Base-by-base conservation (phyloP, 2,888 invertebrate species). In the Steromphala cineraria region DNA sequence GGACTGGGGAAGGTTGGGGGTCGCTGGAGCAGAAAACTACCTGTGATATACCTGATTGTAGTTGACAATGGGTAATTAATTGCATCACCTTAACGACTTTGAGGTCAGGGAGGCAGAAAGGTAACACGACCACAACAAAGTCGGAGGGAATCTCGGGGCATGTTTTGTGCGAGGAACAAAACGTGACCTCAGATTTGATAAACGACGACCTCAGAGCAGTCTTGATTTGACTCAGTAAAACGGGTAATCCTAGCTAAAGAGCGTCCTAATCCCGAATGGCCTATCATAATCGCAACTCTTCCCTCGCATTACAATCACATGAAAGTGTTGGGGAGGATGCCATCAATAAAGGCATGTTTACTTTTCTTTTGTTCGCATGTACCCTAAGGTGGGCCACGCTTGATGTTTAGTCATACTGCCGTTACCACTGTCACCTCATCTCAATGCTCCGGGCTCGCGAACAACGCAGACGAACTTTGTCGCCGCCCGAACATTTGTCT, bases 1-100 rank as follows among this genome's bases (percentile, higher is more conserved):
- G 19, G 10, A 36, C 36, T 15, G 36, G 40, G 36, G 40, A 71
- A 40, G 19, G 31, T 31, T 17, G 17, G 19, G 36, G 36, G 40
- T 36, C 71, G 40, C 36, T n/a, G 31, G 36, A 71, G 71, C 71
- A 71, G 71, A 71, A 71, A 36, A 40, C 71, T 71, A 40, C 71
- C 71, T 36, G 36, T 71, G 71, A 71, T 40, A 71, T 71, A 62
- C 62, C 71, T 71, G 71, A 76, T 76, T 76, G 76, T 76, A 13
- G 31, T 31, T 53, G 76, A 76, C 76, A 76, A 31, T 53, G 55
- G 76, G 76, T 76, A 76, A 76, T 76, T 53, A 76, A 76, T 76
- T 53, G 55, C 53, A 76, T 53, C 76, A 76, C 76, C 76, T 76
- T 31, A 53, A 76, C n/a, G 17, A 53, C 76, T 76, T 76, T 55